Base-by-base conservation (phyloP, 2,888 invertebrate species). In the Rosalia funebris region DNA sequence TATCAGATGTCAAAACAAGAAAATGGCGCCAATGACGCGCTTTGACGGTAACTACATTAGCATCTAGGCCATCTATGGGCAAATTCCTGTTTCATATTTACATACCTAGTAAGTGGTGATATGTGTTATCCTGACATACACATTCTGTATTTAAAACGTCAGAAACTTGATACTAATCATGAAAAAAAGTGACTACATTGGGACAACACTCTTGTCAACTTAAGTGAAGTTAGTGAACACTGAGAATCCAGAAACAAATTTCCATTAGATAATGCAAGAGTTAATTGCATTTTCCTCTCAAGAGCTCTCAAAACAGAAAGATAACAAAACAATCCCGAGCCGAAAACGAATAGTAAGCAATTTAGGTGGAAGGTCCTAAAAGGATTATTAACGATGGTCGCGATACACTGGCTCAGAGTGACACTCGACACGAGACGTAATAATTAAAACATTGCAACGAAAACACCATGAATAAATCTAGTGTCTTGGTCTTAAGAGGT, bases 391-490 rank as follows among this genome's bases (percentile, higher is more conserved):
- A 53, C 53, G 53, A 41, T 41, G 42, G 53, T 42, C 12, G 42
- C 53, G 31, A 37, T 42, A 17, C 32, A 50, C 16, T 17, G 37
- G 36, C 16, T 15, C 17, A 11, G 20, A 14, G 42, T 34, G 53
- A 32, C 42, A 53, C 53, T 53, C 17, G 10, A 39, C 57, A 20
- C 46, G 37, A 25, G 53, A 45, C 53, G 16, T 42, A 41, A 46
- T 58, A 58, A 58, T 58, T 52, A 58, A 58, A 58, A 58, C 53
- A 58, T 14, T 14, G 53, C 45, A 48, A 20, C 11, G 37, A 52
- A 58, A 58, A 58, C 58, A 45, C 17, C 39, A 32, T 37, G 58
- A 58, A 52, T 44, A 58, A 50, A 57, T 50, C 50, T 42, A 31
- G 48, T 34, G 44, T 45, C 46, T 46, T 20, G 55, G 46, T 45